These are phyloP conservation scores for Saccopteryx leptura DNA, from an alignment of 2,113 vertebrate species.

Conservation along the genomic window DNA sequence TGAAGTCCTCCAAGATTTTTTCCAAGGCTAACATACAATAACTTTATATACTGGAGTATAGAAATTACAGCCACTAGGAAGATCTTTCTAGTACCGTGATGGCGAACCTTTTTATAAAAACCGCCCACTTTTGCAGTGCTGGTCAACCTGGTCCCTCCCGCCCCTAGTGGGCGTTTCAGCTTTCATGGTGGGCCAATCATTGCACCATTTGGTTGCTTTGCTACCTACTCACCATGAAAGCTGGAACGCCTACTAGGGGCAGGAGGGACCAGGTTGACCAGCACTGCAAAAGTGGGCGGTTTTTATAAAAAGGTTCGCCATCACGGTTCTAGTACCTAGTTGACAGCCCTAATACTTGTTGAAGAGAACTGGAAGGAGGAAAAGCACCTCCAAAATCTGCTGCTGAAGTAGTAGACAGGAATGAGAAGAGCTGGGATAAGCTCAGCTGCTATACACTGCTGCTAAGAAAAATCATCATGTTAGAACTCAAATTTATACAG, in stretches of 20 bases:
- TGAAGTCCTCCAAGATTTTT: neutral
- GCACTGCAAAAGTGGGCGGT: no score
- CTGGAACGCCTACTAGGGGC: no score
- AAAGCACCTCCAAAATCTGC: neutral
- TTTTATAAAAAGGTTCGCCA: no score
- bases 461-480: conserved; percentile 18
- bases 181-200: no score
- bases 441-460: neutral
- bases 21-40: neutral
- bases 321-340: neutral
- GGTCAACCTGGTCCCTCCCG: no score
- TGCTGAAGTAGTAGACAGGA: neutral
- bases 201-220: no score
- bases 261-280: no score
- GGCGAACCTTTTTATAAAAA: no score
- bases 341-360: neutral
- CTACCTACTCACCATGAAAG: no score
- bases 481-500: neutral
- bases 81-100: neutral
- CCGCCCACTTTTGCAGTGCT: no score
- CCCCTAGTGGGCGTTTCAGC: no score
- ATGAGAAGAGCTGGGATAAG: neutral
- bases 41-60: neutral
- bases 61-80: neutral
- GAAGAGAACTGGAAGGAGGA: neutral